Percentiles rank a stretch among this genome's conserved stretches.
These are phyloP conservation scores for Podabrus alpinus DNA, from an alignment of 2,888 invertebrate genomes.

Conservation along the genomic window DNA sequence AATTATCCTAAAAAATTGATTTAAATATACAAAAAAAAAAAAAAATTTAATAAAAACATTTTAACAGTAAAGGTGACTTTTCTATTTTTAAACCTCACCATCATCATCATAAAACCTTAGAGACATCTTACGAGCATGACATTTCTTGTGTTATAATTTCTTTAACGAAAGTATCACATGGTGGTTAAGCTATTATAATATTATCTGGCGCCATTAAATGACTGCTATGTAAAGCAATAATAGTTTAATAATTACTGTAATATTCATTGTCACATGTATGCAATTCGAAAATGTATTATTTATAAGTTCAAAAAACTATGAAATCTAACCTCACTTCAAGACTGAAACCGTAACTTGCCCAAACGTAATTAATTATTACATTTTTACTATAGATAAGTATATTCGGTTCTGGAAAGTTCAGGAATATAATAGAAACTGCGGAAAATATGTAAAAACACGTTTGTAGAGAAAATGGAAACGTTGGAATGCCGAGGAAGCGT, in stretches of 20 bases:
- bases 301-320: not conserved
- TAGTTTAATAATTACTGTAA: not conserved
- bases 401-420: too few species aligned
- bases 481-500: too few species aligned
- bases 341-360: too few species aligned
- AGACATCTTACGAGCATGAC: not conserved
- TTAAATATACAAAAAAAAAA: not conserved
- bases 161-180: not conserved
- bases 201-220: not conserved
- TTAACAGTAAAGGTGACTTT: slow-evolving; percentile 15
- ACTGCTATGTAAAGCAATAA: not conserved
- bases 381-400: too few species aligned
- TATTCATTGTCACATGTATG: not conserved
- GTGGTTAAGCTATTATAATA: not conserved
- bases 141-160: not conserved
- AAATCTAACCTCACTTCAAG: too few species aligned
- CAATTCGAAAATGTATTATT: not conserved
- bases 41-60: slow-evolving; percentile 11
- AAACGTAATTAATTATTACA: not conserved
- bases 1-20: not conserved
- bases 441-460: too few species aligned
- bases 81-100: slow-evolving; percentile 11
- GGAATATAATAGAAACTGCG: too few species aligned
- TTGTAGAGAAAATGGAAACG: too few species aligned
- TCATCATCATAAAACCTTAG: not conserved